A percentile compares a stretch with the other conserved stretches of the same genome.
Conservation (phyloP, 2,113 vertebrate species). For the Pao palembangensis region DNA sequence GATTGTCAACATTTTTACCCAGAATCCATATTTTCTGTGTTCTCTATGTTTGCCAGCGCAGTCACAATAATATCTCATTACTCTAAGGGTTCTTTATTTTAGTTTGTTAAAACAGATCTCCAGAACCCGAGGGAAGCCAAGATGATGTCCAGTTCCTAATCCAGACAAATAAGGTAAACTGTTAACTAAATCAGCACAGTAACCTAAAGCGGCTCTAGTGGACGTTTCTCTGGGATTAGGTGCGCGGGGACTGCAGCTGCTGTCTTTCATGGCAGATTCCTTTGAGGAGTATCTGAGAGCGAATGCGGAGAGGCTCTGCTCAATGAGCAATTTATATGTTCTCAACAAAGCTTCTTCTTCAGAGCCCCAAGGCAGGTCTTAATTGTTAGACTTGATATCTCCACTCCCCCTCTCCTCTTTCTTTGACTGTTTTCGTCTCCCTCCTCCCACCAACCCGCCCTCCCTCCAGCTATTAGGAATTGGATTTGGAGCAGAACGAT, state of each 20-base stretch:
- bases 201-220: slow-evolving; percentile 10
- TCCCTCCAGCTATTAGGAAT: slow-evolving; percentile 75
- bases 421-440: slow-evolving; percentile 60
- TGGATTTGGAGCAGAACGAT: slow-evolving; percentile 78
- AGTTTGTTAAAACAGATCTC: background rate
- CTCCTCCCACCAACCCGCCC: slow-evolving; percentile 48
- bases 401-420: slow-evolving; percentile 54
- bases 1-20: too few relatives aligned
- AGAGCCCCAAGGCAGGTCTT: slow-evolving; percentile 68
- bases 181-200: background rate
- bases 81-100: too few relatives aligned
- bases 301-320: slow-evolving; percentile 56
- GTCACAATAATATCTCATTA: too few relatives aligned
- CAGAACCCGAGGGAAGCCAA: background rate
- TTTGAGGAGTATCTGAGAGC: slow-evolving; percentile 57
- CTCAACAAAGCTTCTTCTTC: slow-evolving; percentile 69
- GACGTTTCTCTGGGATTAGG: slow-evolving; percentile 27
- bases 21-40: too few relatives aligned
- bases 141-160: background rate
- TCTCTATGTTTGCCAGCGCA: too few relatives aligned
- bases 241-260: slow-evolving; percentile 28
- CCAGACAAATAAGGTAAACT: slow-evolving; percentile 10
- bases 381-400: slow-evolving; percentile 74
- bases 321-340: slow-evolving; percentile 73
- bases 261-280: slow-evolving; percentile 47